Conservation (phyloP, 2,113 vertebrate genomes). For the Istiophorus platypterus region DNA sequence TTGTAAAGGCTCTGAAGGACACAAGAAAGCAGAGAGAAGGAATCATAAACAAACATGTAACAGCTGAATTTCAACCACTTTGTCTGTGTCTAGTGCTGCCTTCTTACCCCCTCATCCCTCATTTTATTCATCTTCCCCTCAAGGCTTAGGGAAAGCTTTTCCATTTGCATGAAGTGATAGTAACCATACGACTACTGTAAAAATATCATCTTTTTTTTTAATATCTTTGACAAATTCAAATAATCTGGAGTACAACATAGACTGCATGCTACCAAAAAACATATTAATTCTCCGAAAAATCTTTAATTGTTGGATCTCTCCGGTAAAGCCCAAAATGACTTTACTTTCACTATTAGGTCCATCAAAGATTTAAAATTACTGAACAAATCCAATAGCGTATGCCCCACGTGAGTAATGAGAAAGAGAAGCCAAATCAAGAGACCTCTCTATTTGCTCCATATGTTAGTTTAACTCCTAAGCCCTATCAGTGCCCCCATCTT, state of each 20-base stretch:
- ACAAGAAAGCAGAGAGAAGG: not conserved
- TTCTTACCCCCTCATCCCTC: not conserved
- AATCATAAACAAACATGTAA: not conserved
- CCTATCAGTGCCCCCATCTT: constrained; percentile 71
- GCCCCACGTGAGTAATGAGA: constrained; percentile 63
- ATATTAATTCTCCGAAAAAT: not conserved
- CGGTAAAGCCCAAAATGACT: not conserved
- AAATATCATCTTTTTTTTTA: constrained; percentile 15
- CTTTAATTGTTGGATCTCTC: constrained; percentile 1
- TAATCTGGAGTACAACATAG: not conserved
- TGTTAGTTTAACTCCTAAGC: constrained; percentile 66
- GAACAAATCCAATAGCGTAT: constrained; percentile 20
- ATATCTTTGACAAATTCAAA: constrained; percentile 15
- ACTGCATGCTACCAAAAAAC: not conserved
- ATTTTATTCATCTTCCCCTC: no score
- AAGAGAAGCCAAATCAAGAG: constrained; percentile 62
- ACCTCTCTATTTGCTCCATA: constrained; percentile 70
- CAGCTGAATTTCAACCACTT: not conserved
- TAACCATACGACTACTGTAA: constrained; percentile 20
- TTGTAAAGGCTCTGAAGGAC: not conserved
- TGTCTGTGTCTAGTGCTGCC: not conserved
- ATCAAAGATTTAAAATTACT: constrained; percentile 20
- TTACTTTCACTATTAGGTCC: constrained; percentile 16
- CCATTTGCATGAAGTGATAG: not conserved
- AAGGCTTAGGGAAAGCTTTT: no score